These are phyloP conservation scores for Aspidapion aeneum DNA, from an alignment of 2,888 invertebrate genomes.

Conservation along the genomic window DNA sequence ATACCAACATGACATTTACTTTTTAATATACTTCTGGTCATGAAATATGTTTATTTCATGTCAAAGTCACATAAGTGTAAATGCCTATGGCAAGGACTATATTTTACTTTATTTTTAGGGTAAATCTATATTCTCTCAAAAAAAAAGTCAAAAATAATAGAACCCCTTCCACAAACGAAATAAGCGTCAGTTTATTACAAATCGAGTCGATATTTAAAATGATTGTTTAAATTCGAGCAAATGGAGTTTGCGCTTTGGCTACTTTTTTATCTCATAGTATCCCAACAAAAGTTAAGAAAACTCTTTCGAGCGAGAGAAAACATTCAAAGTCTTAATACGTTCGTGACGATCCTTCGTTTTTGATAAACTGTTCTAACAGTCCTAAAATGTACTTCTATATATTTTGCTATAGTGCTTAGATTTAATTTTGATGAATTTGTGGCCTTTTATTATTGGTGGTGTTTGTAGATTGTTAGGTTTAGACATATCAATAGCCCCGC, in stretches of 20 bases:
- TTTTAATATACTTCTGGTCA: too few species aligned
- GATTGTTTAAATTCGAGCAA: constrained; percentile 86
- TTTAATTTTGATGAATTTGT: constrained; percentile 67
- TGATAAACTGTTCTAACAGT: constrained; percentile 86
- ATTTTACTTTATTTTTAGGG: too few species aligned
- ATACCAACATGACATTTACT: too few species aligned
- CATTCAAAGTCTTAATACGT: constrained; percentile 99
- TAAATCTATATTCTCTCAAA: too few species aligned
- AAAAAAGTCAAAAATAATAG: too few species aligned
- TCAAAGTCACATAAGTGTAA: too few species aligned
- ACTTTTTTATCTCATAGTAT: constrained; percentile 90
- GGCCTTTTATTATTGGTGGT: constrained; percentile 87
- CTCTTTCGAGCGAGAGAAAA: constrained; percentile 97
- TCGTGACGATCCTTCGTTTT: constrained; percentile 96
- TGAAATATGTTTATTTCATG: too few species aligned
- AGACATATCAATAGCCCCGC: constrained; percentile 30
- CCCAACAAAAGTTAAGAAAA: constrained; percentile 97
- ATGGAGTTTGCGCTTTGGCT: constrained; percentile 99
- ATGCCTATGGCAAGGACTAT: too few species aligned
- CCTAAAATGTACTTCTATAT: constrained; percentile 84
- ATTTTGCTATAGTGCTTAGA: constrained; percentile 76
- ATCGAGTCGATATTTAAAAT: constrained; percentile 79
- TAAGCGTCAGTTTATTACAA: constrained; percentile 84
- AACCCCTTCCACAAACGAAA: constrained; percentile 64
- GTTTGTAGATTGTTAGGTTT: constrained; percentile 81